Percentiles rank a stretch among this genome's conserved stretches.
phyloP scores from a whole-genome alignment of 2,888 invertebrate species.

The Ornithoptera priamus region DNA sequence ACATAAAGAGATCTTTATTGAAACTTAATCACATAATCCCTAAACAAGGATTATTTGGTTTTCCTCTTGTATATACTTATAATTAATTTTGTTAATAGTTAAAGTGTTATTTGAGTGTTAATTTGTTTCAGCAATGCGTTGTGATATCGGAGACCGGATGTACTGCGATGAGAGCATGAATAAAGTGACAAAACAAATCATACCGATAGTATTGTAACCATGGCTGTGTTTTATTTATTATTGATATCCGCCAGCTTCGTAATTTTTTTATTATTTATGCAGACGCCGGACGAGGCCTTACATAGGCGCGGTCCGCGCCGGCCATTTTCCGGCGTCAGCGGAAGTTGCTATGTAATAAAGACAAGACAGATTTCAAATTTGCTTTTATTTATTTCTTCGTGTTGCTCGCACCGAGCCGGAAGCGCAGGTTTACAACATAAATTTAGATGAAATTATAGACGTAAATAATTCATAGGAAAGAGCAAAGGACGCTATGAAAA shows the following conservation, averaged over 20 bases:
- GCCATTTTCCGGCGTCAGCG: neutral
- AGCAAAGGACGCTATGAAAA: too few relatives aligned
- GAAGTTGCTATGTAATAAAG: slow-evolving; percentile 15
- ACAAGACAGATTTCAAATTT: neutral
- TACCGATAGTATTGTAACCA: slow-evolving; percentile 24
- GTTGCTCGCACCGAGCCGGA: too few relatives aligned
- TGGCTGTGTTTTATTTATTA: slow-evolving; percentile 26
- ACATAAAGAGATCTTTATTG: too few relatives aligned
- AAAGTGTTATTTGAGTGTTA: too few relatives aligned
- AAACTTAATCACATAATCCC: too few relatives aligned
- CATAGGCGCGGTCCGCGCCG: neutral
- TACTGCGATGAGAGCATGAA: slow-evolving; percentile 15
- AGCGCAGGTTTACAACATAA: too few relatives aligned
- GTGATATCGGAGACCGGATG: slow-evolving; percentile 26
- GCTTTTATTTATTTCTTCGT: too few relatives aligned
- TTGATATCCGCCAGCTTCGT: slow-evolving; percentile 10
- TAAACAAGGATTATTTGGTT: too few relatives aligned
- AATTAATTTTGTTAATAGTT: too few relatives aligned
- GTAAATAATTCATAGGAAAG: too few relatives aligned
- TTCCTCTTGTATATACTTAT: too few relatives aligned
- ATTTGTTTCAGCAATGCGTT: slow-evolving; percentile 28
- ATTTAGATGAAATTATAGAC: too few relatives aligned
- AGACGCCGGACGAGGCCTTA: slow-evolving; percentile 2
- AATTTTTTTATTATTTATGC: slow-evolving; percentile 11
- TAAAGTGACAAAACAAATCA: slow-evolving; percentile 1